These are phyloP conservation scores for Colletes latitarsis DNA, from an alignment of 1,140 invertebrate genomes.

Conservation along the genomic window DNA sequence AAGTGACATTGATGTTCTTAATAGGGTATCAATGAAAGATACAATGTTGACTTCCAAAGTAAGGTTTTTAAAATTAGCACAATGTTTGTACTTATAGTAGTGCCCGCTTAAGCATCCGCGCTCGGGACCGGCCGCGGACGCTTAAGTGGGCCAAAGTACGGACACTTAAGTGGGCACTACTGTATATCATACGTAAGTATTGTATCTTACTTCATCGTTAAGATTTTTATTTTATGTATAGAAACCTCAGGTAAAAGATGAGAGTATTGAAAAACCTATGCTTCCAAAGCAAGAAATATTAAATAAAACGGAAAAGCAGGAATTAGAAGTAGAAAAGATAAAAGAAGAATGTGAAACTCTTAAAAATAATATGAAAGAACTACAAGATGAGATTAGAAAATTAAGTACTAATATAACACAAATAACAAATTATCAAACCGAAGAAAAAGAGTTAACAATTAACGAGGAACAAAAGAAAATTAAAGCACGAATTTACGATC, in stretches of 20 bases:
- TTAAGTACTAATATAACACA: conserved; percentile 73
- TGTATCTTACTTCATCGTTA: background rate
- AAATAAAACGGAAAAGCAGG: conserved; percentile 44
- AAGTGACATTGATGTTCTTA: conserved; percentile 46
- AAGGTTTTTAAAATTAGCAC: conserved; percentile 10
- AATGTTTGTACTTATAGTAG: background rate
- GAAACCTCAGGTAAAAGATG: conserved; percentile 45
- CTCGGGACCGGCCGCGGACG: no score
- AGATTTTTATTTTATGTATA: conserved; percentile 26
- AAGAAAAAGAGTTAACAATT: conserved; percentile 77
- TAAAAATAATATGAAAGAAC: conserved; percentile 69
- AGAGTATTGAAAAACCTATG: background rate
- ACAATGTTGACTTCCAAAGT: conserved; percentile 53
- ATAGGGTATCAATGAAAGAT: conserved; percentile 61
- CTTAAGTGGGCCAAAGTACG: no score
- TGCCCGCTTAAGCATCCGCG: no score
- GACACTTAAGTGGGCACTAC: no score
- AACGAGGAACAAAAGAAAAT: conserved; percentile 80
- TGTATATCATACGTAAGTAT: background rate
- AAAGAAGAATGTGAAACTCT: conserved; percentile 76
- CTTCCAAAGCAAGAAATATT: conserved; percentile 31
- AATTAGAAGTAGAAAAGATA: conserved; percentile 60
- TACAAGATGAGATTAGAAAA: conserved; percentile 75
- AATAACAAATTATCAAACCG: conserved; percentile 70
- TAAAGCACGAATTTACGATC: conserved; percentile 84